Conservation (phyloP, 2,797 vertebrate species). For the Enteromius radiatus region DNA sequence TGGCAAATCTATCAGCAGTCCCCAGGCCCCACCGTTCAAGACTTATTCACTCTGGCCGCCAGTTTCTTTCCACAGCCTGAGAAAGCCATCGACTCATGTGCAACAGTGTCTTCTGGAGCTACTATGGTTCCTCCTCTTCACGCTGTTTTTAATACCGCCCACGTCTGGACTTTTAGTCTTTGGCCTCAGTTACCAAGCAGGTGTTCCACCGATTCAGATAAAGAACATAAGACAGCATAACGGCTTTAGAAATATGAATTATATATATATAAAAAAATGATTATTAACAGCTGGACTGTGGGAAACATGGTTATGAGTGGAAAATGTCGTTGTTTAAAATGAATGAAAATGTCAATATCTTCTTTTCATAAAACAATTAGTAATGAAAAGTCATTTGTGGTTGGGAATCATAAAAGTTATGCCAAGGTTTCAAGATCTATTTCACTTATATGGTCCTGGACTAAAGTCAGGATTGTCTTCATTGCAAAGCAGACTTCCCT, state of each 20-base stretch:
- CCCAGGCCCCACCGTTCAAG: conserved; percentile 31
- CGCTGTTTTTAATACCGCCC: conserved; percentile 43
- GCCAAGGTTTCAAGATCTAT: conserved; percentile 45
- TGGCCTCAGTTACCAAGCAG: conserved; percentile 47
- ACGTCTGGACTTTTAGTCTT: conserved; percentile 50
- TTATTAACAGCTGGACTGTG: conserved; percentile 39
- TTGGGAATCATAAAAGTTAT: conserved; percentile 34
- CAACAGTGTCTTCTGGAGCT: conserved; percentile 47
- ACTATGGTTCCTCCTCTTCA: conserved; percentile 35
- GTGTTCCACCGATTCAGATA: conserved; percentile 57
- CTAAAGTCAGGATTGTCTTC: conserved; percentile 29
- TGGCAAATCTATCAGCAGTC: conserved; percentile 55
- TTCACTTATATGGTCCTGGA: conserved; percentile 34
- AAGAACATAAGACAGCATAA: conserved; percentile 13
- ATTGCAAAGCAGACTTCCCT: conserved; percentile 18
- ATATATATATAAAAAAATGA: neutral
- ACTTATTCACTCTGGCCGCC: conserved; percentile 43
- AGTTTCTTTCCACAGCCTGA: conserved; percentile 52
- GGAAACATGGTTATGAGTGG: conserved; percentile 24
- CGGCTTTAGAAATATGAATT: conserved; percentile 23
- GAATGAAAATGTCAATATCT: conserved; percentile 31
- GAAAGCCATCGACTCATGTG: conserved; percentile 57
- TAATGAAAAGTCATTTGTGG: conserved; percentile 44
- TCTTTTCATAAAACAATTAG: conserved; percentile 40
- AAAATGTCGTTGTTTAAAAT: conserved; percentile 14